Base-by-base conservation (phyloP, 2,797 vertebrate species). In the Paratrypauchen microcephalus region DNA sequence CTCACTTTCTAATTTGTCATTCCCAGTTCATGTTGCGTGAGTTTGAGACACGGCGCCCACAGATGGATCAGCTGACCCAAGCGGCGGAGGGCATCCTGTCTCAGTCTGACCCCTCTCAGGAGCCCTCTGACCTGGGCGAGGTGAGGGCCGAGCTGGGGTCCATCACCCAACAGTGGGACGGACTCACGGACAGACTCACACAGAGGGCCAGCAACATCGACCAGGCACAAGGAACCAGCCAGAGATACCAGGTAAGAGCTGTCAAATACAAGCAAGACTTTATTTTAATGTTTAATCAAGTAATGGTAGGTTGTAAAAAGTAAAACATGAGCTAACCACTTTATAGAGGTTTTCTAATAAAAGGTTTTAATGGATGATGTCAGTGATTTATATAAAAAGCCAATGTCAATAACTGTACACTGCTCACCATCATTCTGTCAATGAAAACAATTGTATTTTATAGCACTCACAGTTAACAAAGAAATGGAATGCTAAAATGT, bases 1-100 rank as follows among this genome's bases (percentile, higher is more conserved):
- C 7, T n/a, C 2, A 52, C 19, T 21, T 55, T 23, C 52, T 54
- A 12, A 23, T 23, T 11, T 59, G 41, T 36, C n/a, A 24, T 5
- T 45, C 70, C 18, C 85, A 99, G 98, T 98, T 99, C 87, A 99
- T 99, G 98, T 91, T 99, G 83, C 97, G 98, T 59, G 98, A 99
- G 93, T 99, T 99, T 75, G 97, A 99, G 90, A 94, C 95, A 3
- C 93, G 98, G 0, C 92, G 88, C 61, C 95, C 95, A 0, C 98
- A 99, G 92, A 97, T 96, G 1, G 95, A 98, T 73, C 96, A 98
- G 89, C 91, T 99, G 77, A 98, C 96, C 15, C 94, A 94, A 81
- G 94, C 97, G 0, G 98, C 97, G 0, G 92, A 94, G 86, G 95
- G 96, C 58, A 96, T 98, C 87, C 90, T 98, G 24, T 92, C 90